phyloP scores from a whole-genome alignment of 1,140 invertebrate species.

The Leptinotarsa undecemlineata region DNA sequence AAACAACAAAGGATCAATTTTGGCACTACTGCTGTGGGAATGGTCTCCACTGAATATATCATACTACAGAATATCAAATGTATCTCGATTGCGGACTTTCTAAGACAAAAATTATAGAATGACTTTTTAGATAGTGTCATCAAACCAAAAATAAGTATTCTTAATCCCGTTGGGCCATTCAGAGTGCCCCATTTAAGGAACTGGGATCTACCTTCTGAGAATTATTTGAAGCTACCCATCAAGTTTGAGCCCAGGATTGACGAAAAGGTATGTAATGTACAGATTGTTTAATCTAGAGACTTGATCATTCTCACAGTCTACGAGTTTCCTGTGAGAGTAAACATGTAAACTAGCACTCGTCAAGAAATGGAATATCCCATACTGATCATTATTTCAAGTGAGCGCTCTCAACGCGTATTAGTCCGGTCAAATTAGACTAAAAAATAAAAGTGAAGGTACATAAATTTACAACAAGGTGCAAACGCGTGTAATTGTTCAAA shows the following conservation, averaged over 20 bases:
- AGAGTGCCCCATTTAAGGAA: slow-evolving; percentile 24
- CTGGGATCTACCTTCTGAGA: slow-evolving; percentile 27
- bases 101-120: background rate
- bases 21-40: slow-evolving; percentile 38
- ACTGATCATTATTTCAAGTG: background rate
- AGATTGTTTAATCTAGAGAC: too few species aligned
- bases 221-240: slow-evolving; percentile 34
- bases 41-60: slow-evolving; percentile 26
- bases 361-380: too few species aligned
- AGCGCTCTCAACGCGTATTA: too few species aligned
- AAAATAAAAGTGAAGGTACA: too few species aligned
- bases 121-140: slow-evolving; percentile 34
- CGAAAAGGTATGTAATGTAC: slow-evolving; percentile 31
- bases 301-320: too few species aligned
- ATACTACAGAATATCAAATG: slow-evolving; percentile 43
- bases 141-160: slow-evolving; percentile 24
- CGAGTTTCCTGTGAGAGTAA: too few species aligned
- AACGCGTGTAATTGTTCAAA: too few species aligned
- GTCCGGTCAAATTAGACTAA: too few species aligned
- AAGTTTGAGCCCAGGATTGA: slow-evolving; percentile 30
- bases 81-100: slow-evolving; percentile 19
- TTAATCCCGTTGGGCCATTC: slow-evolving; percentile 35
- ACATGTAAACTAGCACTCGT: too few species aligned
- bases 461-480: too few species aligned
- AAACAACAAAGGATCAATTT: slow-evolving; percentile 45